A percentile compares a stretch with the other conserved stretches of the same genome.
Conservation (phyloP, 2,888 invertebrate genomes). For the Bombylius major region DNA sequence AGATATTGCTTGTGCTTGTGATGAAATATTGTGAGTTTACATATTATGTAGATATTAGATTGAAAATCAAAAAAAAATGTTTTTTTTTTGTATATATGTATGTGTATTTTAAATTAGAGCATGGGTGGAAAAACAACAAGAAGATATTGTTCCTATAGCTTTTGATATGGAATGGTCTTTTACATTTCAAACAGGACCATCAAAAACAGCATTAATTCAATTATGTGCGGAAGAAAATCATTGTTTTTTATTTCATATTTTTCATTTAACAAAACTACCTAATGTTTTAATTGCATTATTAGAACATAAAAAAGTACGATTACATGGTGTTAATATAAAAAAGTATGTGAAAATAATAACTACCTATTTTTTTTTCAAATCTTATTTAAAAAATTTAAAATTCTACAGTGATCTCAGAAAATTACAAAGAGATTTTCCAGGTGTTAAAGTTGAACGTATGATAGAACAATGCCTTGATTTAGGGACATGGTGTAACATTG, state of each 20-base stretch:
- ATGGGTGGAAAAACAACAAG: conserved; percentile 28
- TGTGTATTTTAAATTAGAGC: conserved; percentile 19
- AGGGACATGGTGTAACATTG: conserved; percentile 43
- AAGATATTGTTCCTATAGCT: conserved; percentile 40
- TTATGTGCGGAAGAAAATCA: conserved; percentile 41
- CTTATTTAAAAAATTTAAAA: conserved; percentile 14
- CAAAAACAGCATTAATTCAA: conserved; percentile 49
- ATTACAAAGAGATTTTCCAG: conserved; percentile 46
- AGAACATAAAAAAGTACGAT: conserved; percentile 43
- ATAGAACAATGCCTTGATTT: conserved; percentile 48
- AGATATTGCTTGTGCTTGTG: conserved; percentile 39
- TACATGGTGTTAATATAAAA: conserved; percentile 51
- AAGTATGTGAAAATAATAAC: conserved; percentile 36
- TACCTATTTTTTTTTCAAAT: neutral
- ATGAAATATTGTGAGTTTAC: conserved; percentile 35
- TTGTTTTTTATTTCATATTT: conserved; percentile 47
- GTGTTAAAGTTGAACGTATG: conserved; percentile 40
- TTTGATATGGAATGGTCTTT: conserved; percentile 59
- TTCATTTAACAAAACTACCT: conserved; percentile 43
- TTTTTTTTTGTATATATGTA: too few species aligned
- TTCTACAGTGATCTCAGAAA: conserved; percentile 48
- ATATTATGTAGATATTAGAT: conserved; percentile 1
- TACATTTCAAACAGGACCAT: conserved; percentile 44
- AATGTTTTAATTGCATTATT: conserved; percentile 42
- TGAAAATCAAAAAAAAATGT: neutral